Base-by-base conservation (phyloP, 1,140 invertebrate genomes). In the Zelostemma sp. region DNA sequence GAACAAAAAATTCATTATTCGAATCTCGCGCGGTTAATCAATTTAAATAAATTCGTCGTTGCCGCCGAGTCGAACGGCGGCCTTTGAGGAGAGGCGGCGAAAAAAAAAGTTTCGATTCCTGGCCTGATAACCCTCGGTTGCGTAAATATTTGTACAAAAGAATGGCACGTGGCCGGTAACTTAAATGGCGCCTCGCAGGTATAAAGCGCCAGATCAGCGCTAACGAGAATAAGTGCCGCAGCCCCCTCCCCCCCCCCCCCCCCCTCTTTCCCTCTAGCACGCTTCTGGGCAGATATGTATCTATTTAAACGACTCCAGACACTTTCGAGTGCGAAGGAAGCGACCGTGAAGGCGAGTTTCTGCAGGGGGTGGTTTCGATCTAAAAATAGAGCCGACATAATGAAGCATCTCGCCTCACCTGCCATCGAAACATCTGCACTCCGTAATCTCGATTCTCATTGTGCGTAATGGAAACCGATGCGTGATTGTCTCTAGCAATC, bases 401-500 rank as follows among this genome's bases (percentile, higher is more conserved):
- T 75, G 77, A 83, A 83, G 79, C 80, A 82, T 81, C 68, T 75
- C 80, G 70, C 51, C 59, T 81, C 83, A 84, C 81, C 82, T 85
- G 78, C 74, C 73, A 58, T 17, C 49, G 46, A 69, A 82, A 82
- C 82, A 85, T 83, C 83, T 84, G 82, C 81, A 64, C 33, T 47
- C 28, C 33, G 70, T 76, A 77, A 80, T 82, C 73, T 77, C 72
- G 67, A 74, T 73, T 72, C 57, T 71, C 55, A 49, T 41, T 55
- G 57, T 57, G 65, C 61, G 65, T 63, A 65, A 62, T 43, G 14
- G 62, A 63, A 28, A 68, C 65, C 64, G 65, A 68, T 58, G 65
- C 68, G 64, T 69, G 55, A 74, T 79, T 78, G 75, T 79, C 73
- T 50, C 72, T 68, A 56, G 65, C 72, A 74, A 80, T 74, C n/a